Conservation (phyloP, 2,797 vertebrate species). For the Microchirus variegatus region DNA sequence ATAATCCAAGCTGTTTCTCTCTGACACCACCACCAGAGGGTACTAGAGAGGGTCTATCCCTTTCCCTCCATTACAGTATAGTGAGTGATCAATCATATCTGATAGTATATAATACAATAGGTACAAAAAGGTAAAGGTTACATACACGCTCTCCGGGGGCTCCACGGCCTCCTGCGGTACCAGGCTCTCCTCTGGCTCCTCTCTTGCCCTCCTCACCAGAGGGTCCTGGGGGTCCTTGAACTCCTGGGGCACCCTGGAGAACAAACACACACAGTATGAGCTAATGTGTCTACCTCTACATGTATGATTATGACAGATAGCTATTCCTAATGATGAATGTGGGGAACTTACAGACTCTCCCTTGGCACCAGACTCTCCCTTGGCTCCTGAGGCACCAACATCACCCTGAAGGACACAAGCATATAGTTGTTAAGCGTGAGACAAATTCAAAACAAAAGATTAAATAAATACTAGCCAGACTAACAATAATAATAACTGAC, state of each 20-base stretch:
- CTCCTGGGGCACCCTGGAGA: slow-evolving; percentile 86
- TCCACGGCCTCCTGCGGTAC: slow-evolving; percentile 86
- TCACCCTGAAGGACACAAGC: slow-evolving; percentile 84
- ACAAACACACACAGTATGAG: slow-evolving; percentile 4
- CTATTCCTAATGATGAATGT: neutral
- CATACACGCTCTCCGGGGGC: slow-evolving; percentile 92
- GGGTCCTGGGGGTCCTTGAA: slow-evolving; percentile 90
- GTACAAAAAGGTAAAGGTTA: slow-evolving; percentile 11
- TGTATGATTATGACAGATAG: no score
- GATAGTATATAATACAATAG: neutral
- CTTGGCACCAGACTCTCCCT: slow-evolving; percentile 93
- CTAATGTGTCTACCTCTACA: neutral
- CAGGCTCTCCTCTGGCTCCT: slow-evolving; percentile 93
- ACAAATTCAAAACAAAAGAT: no score
- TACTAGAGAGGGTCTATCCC: neutral
- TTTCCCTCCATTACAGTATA: neutral
- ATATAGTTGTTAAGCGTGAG: neutral
- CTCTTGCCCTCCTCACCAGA: slow-evolving; percentile 96
- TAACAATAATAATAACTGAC: no score
- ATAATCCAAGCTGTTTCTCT: no score
- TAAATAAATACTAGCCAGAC: neutral
- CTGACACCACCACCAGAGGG: neutral
- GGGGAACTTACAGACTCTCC: slow-evolving; percentile 88
- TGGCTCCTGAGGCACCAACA: slow-evolving; percentile 88
- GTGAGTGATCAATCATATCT: neutral